Evolutionary conservation across 2,113 vertebrate genomes (phyloP).

Genomic region (Phyllostomus hastatus): DNA sequence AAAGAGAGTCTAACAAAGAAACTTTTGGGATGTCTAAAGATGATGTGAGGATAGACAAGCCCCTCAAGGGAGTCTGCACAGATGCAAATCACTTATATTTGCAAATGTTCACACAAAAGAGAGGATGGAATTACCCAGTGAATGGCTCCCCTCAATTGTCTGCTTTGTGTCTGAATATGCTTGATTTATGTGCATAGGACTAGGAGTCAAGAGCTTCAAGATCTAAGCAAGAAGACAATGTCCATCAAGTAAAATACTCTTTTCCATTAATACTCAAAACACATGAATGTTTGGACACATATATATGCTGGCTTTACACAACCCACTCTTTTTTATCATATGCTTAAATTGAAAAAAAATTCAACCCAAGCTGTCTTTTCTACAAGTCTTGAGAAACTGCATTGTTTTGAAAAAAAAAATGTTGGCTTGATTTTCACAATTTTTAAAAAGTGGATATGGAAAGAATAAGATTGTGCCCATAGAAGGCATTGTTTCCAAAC

Average conservation of each 20-base stretch:
- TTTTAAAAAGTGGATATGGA: slow-evolving; percentile 55
- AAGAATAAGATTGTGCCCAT: slow-evolving; percentile 64
- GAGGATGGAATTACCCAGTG: background rate
- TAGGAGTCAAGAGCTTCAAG: slow-evolving; percentile 17
- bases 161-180: slow-evolving; percentile 42
- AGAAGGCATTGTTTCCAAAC: slow-evolving; percentile 70
- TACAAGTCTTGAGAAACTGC: slow-evolving; percentile 46
- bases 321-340: slow-evolving; percentile 26
- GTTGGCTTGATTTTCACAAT: slow-evolving; percentile 62
- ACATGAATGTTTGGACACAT: slow-evolving; percentile 16
- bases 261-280: slow-evolving; percentile 38
- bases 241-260: background rate
- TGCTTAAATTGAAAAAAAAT: slow-evolving; percentile 26
- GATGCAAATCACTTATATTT: slow-evolving; percentile 61
- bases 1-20: slow-evolving; percentile 51
- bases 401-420: slow-evolving; percentile 51
- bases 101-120: slow-evolving; percentile 49
- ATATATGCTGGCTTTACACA: slow-evolving; percentile 38
- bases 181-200: slow-evolving; percentile 13
- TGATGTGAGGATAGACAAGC: slow-evolving; percentile 34
- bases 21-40: slow-evolving; percentile 58
- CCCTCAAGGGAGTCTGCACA: slow-evolving; percentile 48
- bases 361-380: slow-evolving; percentile 70
- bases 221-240: slow-evolving; percentile 44
- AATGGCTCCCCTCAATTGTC: slow-evolving; percentile 28